Percentiles rank a stretch among this genome's conserved stretches.
phyloP scores from a whole-genome alignment of 1,140 invertebrate species.

The Tetramorium parvispinum region DNA sequence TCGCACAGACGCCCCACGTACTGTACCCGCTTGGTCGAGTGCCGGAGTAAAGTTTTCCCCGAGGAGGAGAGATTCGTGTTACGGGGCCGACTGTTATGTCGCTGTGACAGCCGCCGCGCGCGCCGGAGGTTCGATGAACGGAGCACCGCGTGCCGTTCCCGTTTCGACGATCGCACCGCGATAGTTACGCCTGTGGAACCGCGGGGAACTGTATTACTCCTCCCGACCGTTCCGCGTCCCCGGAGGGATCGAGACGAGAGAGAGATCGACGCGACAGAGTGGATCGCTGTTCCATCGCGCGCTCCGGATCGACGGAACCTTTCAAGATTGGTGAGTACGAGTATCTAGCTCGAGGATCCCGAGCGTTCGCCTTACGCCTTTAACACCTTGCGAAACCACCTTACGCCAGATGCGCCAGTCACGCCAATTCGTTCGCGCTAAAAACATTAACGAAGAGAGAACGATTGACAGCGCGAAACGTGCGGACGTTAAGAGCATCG shows the following conservation, averaged over 20 bases:
- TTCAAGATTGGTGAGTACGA: slow-evolving; percentile 83
- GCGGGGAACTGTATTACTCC: slow-evolving; percentile 2
- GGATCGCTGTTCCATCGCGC: slow-evolving; percentile 78
- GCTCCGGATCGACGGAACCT: slow-evolving; percentile 76
- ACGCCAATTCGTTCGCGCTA: background rate
- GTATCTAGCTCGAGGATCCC: no score
- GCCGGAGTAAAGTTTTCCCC: background rate
- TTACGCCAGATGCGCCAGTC: no score
- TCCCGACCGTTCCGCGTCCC: slow-evolving; percentile 7
- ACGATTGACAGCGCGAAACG: background rate
- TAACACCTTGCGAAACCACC: no score
- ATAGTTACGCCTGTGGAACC: slow-evolving; percentile 1
- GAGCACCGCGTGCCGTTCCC: slow-evolving; percentile 53
- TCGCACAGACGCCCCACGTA: background rate
- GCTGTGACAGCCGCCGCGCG: slow-evolving; percentile 19
- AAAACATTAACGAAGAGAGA: background rate
- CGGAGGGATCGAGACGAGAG: background rate
- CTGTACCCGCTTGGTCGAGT: background rate
- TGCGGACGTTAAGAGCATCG: no score
- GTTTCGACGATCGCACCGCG: slow-evolving; percentile 55
- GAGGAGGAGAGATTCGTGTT: slow-evolving; percentile 40
- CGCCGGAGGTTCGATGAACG: slow-evolving; percentile 67
- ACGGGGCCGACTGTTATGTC: slow-evolving; percentile 45
- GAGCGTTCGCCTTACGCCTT: no score
- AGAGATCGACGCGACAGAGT: slow-evolving; percentile 71